Evolutionary conservation across 2,797 vertebrate species (phyloP), one percentile per base, ranked within the genome.

Genomic region (Coluber constrictor): DNA sequence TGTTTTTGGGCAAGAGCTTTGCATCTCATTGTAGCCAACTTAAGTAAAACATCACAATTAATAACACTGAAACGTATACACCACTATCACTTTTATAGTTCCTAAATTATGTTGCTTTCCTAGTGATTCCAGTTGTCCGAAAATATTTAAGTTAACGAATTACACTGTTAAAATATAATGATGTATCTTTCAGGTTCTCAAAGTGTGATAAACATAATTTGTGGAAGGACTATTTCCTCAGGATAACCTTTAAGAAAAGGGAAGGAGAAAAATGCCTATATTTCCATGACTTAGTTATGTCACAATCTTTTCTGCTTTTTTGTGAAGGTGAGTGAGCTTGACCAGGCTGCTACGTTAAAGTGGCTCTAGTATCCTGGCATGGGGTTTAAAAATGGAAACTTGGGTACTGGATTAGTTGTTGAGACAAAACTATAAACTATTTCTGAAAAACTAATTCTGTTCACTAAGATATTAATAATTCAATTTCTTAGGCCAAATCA

Each of bases 1-100:
- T 91, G 70, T 87, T 94, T 94, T 54, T 29, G 90, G 79, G 87
- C 15, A 79, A 94, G 66, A 95, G 93, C 86, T 92, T 93, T 93
- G 27, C 6, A 90, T 90, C 92, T 93, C 32, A 60, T 90, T 92
- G 16, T 16, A 88, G 88, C 92, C 91, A 93, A 87, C 57, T 94
- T 47, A 90, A 90, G 92, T 54, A 93, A 90, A 37, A 91, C 90
- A 51, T 15, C 56, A 63, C 61, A 93, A 79, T 92, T 92, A 91
- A 90, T 91, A 87, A 16, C 56, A 88, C 29, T 91, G 90, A 59
- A 90, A 70, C 57, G 6, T 88, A 16, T 88, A 88, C 47, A 92
- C 29, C 20, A 43, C 57, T n/a, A 90, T 47, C 25, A 87, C 92
- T 56, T 89, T 92, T 92, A 37, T 90, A 88, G 54, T 93, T 94